phyloP scores from a whole-genome alignment of 2,797 vertebrate genomes.

The Sorex maritimensis region DNA sequence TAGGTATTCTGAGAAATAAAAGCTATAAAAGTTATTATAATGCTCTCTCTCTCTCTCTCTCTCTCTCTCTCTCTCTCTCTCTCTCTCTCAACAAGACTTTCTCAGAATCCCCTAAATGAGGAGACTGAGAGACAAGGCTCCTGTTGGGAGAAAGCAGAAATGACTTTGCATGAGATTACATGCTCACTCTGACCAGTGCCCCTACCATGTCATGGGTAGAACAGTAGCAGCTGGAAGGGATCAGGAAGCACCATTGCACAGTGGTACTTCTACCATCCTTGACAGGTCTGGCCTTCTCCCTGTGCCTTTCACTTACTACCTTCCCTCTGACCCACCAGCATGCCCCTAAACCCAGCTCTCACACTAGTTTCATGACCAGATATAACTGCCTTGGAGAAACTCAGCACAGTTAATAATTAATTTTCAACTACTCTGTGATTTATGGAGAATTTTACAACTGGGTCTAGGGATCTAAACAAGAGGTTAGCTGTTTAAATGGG shows the following conservation, averaged over 20 bases:
- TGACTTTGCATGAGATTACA: not conserved
- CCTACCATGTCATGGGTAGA: no score
- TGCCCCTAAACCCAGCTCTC: not conserved
- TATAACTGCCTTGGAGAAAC: not conserved
- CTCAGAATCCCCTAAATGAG: not conserved
- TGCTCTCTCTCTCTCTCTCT: no score
- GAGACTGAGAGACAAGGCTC: not conserved
- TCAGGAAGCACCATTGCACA: not conserved
- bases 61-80: no score
- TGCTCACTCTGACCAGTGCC: no score
- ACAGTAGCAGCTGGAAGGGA: not conserved
- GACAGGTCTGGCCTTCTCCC: not conserved
- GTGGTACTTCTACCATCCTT: no score
- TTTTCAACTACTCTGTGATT: conserved; percentile 10
- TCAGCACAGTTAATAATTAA: not conserved
- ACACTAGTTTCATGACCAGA: not conserved
- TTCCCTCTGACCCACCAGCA: not conserved
- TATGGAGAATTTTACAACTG: not conserved
- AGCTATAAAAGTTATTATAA: no score
- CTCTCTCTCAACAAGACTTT: not conserved
- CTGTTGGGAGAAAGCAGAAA: not conserved
- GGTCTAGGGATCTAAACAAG: not conserved
- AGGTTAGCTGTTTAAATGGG: not conserved
- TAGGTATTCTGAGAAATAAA: not conserved
- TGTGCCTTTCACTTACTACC: not conserved